Base-by-base conservation (phyloP, 2,888 invertebrate genomes). In the Hyles lineata region DNA sequence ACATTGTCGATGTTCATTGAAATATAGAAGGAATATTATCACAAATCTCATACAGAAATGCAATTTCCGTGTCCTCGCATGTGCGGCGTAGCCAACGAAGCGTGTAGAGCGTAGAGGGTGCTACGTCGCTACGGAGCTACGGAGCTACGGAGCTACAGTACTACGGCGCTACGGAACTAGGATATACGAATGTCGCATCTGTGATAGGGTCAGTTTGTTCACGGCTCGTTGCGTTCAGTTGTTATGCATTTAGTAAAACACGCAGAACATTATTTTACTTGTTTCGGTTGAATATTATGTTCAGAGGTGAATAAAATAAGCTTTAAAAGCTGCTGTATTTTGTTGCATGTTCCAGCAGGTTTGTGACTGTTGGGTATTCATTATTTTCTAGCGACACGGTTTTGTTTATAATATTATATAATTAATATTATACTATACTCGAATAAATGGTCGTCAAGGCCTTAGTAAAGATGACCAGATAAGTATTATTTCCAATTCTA, bases 61-160 rank as follows among this genome's bases (percentile, higher is more conserved):
- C 67, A 67, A 67, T 67, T 43, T 67, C 50, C 50, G 67, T 67
- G 21, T 67, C 21, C 17, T 67, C 67, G 35, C 35, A 50, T 67
- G 50, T 67, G 67, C 67, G 50, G 50, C 67, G 67, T 67, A 67
- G 67, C 43, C 67, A 67, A 23, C 50, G 67, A 17, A 50, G 67
- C 67, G 67, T 67, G 50, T 50, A 50, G 50, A 50, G 35, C 67
- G 67, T 25, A 35, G 32, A 1, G 43, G 21, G 8, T 67, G 50
- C 43, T 43, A 35, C 63, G 63, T 4, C 6, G 67, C 67, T 67
- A 50, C 67, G 23, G 4, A 3, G 43, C 67, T 67, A 43, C 63
- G 43, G 1, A 5, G 63, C 63, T 67, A 50, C 67, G 8, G 15
- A 7, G 67, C 67, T 67, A 29, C 29, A 43, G 35, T 5, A 35